Base-by-base conservation (phyloP, 2,888 invertebrate species). In the Anagyrus pseudococci region DNA sequence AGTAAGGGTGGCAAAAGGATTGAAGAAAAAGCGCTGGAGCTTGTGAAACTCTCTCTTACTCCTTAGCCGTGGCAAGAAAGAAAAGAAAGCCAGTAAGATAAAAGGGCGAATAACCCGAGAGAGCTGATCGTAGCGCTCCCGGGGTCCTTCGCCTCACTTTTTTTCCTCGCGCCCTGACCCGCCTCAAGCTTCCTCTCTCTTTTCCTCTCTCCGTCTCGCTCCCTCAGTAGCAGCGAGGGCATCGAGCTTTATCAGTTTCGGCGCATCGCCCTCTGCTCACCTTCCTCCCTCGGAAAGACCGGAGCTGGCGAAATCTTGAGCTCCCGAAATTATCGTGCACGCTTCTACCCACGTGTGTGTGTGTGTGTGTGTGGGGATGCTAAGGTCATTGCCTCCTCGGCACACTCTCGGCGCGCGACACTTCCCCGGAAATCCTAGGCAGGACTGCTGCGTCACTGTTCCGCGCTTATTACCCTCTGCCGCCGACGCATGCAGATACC, bases 341-440 rank as follows among this genome's bases (percentile, higher is more conserved):
- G 19, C n/a, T 22, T 20, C 37, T 15, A 53, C n/a, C n/a, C n/a
- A n/a, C n/a, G n/a, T n/a, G n/a, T n/a, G n/a, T n/a, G n/a, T n/a
- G n/a, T n/a, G n/a, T 17, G 8, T 17, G 22, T 17, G 41, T 23
- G 13, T 17, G n/a, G 13, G 25, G n/a, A 70, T 68, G 70, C 69
- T 69, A 69, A 69, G 69, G 64, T 50, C 52, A 40, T 67, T 67
- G 68, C 61, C 68, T 65, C 61, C 68, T 65, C 64, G 64, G 62
- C 55, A 62, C 50, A 66, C 59, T 66, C 63, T 17, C 62, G 66
- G 62, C 58, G 58, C 49, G 66, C 63, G 56, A 26, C 44, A n/a
- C 57, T 4, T 29, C 10, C 50, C 52, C 50, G 49, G 48, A 49
- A 49, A 57, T 60, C 59, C 55, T 55, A 13, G 29, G 53, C 22